These are phyloP conservation scores for Drosophila rubida DNA, from an alignment of 2,888 invertebrate genomes.

Conservation along the genomic window DNA sequence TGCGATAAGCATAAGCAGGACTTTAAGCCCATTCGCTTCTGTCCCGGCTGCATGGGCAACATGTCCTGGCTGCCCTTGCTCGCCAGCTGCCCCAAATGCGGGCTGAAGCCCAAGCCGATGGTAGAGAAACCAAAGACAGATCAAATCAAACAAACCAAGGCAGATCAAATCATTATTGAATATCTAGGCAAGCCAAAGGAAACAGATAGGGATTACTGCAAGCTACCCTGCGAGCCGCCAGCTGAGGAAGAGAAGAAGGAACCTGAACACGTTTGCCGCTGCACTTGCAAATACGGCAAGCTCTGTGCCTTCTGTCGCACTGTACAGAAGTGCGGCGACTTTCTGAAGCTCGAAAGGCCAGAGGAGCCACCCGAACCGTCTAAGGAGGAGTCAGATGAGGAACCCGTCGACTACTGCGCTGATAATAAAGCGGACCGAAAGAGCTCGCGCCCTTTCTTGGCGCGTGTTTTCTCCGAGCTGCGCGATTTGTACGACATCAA, in stretches of 20 bases:
- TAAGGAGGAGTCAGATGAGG: not conserved
- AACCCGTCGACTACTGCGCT: not conserved
- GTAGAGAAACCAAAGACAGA: conserved; percentile 70
- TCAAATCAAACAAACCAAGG: conserved; percentile 71
- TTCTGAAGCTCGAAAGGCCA: conserved; percentile 36
- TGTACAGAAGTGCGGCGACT: conserved; percentile 67
- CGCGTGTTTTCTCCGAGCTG: conserved; percentile 79
- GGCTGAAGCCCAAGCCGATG: conserved; percentile 75
- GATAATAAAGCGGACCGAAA: not conserved
- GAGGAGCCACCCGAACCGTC: too few species aligned
- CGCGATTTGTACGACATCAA: conserved; percentile 73
- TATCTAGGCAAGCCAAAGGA: conserved; percentile 57
- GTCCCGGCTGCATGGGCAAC: conserved; percentile 80
- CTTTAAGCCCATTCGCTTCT: conserved; percentile 63
- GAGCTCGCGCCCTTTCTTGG: conserved; percentile 74
- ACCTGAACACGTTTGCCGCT: conserved; percentile 39
- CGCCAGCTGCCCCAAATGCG: conserved; percentile 83
- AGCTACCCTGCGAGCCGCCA: conserved; percentile 24
- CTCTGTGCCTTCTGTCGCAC: conserved; percentile 79
- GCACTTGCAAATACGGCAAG: conserved; percentile 66
- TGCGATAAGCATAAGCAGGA: conserved; percentile 1
- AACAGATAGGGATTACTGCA: conserved; percentile 35
- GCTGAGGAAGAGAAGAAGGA: not conserved
- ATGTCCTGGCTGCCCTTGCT: conserved; percentile 84
- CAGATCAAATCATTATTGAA: conserved; percentile 75